These are phyloP conservation scores for Cataglyphis altisquamis DNA, from an alignment of 2,888 invertebrate genomes.

Conservation along the genomic window DNA sequence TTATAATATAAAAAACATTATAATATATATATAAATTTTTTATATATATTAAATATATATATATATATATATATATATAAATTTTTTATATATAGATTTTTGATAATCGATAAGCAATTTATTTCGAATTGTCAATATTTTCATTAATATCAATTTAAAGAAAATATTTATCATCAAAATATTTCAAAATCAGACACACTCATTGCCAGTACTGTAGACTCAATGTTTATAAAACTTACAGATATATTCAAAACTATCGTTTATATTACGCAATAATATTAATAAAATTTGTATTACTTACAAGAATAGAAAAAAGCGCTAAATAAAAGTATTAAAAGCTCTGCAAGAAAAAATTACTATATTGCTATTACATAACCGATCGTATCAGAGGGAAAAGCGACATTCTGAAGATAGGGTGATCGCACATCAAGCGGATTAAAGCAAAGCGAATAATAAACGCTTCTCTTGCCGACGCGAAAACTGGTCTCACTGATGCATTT, in stretches of 20 bases:
- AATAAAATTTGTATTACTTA: neutral
- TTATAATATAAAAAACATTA: neutral
- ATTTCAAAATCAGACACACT: neutral
- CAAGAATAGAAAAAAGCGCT: neutral
- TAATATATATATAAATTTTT: no score
- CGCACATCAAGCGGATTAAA: constrained; percentile 35
- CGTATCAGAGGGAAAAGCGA: neutral
- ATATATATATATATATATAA: no score
- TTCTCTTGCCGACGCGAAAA: neutral
- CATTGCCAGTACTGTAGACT: neutral
- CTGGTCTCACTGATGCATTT: constrained; percentile 22
- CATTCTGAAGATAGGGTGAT: neutral
- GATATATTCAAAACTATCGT: neutral
- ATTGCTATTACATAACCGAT: neutral
- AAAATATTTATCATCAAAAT: neutral
- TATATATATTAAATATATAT: no score
- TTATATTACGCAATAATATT: neutral
- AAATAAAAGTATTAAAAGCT: neutral
- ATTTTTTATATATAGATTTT: neutral
- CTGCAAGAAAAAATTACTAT: neutral
- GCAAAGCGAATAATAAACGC: constrained; percentile 20
- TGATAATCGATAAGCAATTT: neutral
- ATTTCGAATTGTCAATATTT: neutral
- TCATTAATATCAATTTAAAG: neutral
- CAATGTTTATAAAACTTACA: neutral